These are phyloP conservation scores for Aporrectodea caliginosa DNA, from an alignment of 1,140 invertebrate species.

Conservation along the genomic window DNA sequence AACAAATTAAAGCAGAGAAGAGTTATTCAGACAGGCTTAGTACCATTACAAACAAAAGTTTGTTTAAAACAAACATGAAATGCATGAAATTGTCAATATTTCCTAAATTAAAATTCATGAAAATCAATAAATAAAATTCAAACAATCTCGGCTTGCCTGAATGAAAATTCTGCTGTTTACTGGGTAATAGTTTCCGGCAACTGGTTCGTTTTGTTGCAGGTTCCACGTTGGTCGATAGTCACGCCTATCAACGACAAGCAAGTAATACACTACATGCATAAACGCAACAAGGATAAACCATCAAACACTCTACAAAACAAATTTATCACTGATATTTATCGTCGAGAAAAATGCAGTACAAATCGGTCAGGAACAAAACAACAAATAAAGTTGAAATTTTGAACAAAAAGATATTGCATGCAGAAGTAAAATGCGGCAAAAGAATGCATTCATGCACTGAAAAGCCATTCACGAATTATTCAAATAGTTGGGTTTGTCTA, in stretches of 20 bases:
- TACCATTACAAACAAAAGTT: no score
- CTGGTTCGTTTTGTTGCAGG: conserved; percentile 62
- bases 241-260: conserved; percentile 48
- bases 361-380: neutral
- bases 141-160: no score
- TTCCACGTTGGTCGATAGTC: conserved; percentile 74
- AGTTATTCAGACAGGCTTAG: no score
- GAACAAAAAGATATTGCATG: neutral
- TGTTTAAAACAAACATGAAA: no score
- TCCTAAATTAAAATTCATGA: no score
- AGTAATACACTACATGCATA: neutral
- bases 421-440: neutral
- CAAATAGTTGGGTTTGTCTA: neutral
- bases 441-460: neutral
- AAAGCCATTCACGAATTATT: neutral
- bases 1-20: no score
- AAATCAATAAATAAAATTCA: no score
- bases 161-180: conserved; percentile 74
- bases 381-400: neutral
- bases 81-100: no score
- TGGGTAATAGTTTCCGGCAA: conserved; percentile 89
- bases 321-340: no score
- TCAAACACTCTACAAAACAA: neutral
- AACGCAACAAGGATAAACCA: no score
- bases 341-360: no score